These are phyloP conservation scores for Zeugodacus cucurbitae DNA, from an alignment of 1,140 invertebrate species.

Conservation along the genomic window DNA sequence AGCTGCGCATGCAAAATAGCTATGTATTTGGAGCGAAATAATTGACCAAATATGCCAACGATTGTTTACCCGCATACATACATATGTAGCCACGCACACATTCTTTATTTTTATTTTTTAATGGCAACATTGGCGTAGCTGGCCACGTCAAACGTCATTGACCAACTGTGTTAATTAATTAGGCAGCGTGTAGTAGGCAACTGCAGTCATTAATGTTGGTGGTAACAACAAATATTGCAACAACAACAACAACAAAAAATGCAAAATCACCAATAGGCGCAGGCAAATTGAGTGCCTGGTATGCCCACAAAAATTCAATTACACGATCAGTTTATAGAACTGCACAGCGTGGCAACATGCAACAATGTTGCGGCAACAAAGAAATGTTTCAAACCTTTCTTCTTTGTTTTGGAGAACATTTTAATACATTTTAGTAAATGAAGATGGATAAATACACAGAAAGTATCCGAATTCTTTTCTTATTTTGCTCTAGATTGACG, in stretches of 20 bases:
- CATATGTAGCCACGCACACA: background rate
- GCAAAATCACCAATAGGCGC: background rate
- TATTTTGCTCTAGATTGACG: no score
- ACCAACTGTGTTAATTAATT: slow-evolving; percentile 34
- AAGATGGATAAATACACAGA: no score
- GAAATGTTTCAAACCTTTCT: background rate
- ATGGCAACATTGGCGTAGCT: background rate
- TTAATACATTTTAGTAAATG: no score
- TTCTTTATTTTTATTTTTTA: background rate
- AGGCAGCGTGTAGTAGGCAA: background rate
- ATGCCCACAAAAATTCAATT: background rate
- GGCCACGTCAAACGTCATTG: slow-evolving; percentile 5
- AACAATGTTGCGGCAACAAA: background rate
- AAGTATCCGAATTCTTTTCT: no score
- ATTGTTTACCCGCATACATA: background rate
- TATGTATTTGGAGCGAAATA: slow-evolving; percentile 35
- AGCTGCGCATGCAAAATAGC: slow-evolving; percentile 20
- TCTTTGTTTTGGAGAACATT: background rate
- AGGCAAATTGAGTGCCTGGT: background rate
- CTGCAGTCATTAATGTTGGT: slow-evolving; percentile 9
- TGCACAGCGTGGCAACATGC: background rate
- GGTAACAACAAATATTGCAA: background rate
- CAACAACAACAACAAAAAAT: background rate
- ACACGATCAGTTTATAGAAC: background rate
- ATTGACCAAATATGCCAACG: slow-evolving; percentile 24